These are phyloP conservation scores for Ascidia mentula DNA, from an alignment of 23 tunicate genomes.

Conservation along the genomic window DNA sequence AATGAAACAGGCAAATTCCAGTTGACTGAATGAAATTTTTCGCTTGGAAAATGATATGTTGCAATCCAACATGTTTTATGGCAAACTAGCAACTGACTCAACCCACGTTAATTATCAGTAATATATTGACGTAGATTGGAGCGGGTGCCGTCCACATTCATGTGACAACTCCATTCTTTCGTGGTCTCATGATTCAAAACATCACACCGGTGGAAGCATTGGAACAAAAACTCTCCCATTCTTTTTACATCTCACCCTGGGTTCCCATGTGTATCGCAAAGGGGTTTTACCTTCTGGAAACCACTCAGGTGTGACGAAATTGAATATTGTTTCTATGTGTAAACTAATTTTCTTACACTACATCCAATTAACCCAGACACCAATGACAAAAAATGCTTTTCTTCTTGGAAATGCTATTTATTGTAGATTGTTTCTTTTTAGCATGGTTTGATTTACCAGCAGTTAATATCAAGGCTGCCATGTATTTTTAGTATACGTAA, in stretches of 20 bases:
- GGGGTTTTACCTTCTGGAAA: slow-evolving; percentile 66
- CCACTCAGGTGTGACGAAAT: slow-evolving; percentile 76
- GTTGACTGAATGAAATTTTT: too few relatives aligned
- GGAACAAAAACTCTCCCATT: slow-evolving; percentile 60
- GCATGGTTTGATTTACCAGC: too few relatives aligned
- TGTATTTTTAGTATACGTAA: too few relatives aligned
- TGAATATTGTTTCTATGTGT: too few relatives aligned
- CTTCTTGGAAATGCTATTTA: too few relatives aligned
- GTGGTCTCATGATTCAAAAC: slow-evolving; percentile 71
- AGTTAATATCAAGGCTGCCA: too few relatives aligned
- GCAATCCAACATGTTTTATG: neutral
- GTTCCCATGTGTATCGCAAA: slow-evolving; percentile 57
- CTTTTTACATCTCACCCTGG: slow-evolving; percentile 62
- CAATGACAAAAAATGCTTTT: too few relatives aligned
- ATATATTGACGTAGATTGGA: slow-evolving; percentile 53
- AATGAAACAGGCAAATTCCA: too few relatives aligned
- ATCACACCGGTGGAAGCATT: slow-evolving; percentile 85
- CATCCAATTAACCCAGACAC: too few relatives aligned
- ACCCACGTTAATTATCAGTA: too few relatives aligned
- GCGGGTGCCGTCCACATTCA: slow-evolving; percentile 86
- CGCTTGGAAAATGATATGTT: neutral
- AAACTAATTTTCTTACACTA: too few relatives aligned
- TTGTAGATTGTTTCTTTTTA: too few relatives aligned
- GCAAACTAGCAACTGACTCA: neutral
- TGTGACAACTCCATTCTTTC: slow-evolving; percentile 58